These are phyloP conservation scores for Macaria liturata DNA, from an alignment of 2,888 invertebrate species.

Conservation along the genomic window DNA sequence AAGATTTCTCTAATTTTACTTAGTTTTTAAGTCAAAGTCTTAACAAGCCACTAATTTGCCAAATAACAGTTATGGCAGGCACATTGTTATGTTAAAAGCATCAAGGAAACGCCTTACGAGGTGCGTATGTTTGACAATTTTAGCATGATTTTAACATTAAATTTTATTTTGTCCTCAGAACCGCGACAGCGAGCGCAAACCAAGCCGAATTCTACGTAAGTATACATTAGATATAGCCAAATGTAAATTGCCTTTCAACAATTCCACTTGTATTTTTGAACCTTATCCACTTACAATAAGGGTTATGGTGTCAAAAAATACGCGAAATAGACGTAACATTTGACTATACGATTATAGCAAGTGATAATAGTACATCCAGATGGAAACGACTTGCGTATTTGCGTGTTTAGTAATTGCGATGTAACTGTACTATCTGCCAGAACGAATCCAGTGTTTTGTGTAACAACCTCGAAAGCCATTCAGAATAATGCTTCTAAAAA, in stretches of 20 bases:
- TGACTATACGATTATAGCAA: conserved; percentile 23
- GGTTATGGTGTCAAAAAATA: conserved; percentile 7
- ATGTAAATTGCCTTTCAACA: conserved; percentile 17
- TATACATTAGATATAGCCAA: conserved; percentile 32
- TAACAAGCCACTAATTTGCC: too few relatives aligned
- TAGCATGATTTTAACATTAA: conserved; percentile 17
- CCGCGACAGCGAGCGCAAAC: conserved; percentile 33
- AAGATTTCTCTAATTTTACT: too few relatives aligned
- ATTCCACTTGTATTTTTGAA: conserved; percentile 6
- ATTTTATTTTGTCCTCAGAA: conserved; percentile 47
- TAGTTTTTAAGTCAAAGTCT: too few relatives aligned
- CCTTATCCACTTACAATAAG: conserved; percentile 17
- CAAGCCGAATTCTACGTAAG: conserved; percentile 46
- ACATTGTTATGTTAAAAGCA: too few relatives aligned
- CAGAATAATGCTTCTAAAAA: not conserved
- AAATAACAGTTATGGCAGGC: too few relatives aligned
- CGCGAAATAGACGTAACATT: conserved; percentile 17
- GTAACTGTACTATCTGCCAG: not conserved
- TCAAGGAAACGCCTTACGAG: too few relatives aligned
- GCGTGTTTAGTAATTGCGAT: conserved; percentile 18
- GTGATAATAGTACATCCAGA: conserved; percentile 23
- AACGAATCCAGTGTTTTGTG: conserved; percentile 3
- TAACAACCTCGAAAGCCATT: not conserved
- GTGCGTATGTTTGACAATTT: not conserved
- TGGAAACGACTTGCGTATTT: conserved; percentile 17